Conservation (phyloP, 2,113 vertebrate genomes). For the Alces alces region DNA sequence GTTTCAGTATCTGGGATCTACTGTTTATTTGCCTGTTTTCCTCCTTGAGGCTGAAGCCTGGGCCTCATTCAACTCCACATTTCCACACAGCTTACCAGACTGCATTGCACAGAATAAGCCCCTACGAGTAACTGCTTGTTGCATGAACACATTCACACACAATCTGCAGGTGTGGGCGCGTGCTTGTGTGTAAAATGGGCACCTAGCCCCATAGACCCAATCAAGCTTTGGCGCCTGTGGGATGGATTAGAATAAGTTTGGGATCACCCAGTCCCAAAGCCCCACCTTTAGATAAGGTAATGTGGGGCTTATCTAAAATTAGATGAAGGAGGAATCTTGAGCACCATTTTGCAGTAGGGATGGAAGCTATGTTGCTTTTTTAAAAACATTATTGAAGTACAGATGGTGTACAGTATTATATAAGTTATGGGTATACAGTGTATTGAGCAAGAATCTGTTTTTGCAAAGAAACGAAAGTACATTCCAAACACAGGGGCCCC, state of each 20-base stretch:
- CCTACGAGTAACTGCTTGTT: background rate
- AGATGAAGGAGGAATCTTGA: too few species aligned
- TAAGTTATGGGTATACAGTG: background rate
- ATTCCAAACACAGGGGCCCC: background rate
- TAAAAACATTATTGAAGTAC: background rate
- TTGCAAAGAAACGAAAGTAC: background rate
- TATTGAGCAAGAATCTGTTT: background rate
- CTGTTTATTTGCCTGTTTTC: too few species aligned
- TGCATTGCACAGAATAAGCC: background rate
- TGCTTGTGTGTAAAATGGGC: accelerated
- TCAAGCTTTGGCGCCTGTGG: background rate
- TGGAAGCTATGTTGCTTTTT: background rate
- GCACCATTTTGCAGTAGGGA: background rate
- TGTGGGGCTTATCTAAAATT: background rate
- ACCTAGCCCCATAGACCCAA: background rate
- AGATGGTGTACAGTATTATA: background rate
- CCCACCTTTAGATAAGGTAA: background rate
- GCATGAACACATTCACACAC: too few species aligned
- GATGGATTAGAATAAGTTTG: background rate
- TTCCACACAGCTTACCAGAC: background rate
- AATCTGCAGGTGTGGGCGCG: accelerated
- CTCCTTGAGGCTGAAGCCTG: background rate
- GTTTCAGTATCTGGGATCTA: background rate
- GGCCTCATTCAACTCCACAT: background rate
- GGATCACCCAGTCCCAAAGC: background rate